A percentile compares a stretch with the other conserved stretches of the same genome.
Evolutionary conservation across 2,113 vertebrate genomes (phyloP).

Genomic region (Porphyrio hochstetteri): DNA sequence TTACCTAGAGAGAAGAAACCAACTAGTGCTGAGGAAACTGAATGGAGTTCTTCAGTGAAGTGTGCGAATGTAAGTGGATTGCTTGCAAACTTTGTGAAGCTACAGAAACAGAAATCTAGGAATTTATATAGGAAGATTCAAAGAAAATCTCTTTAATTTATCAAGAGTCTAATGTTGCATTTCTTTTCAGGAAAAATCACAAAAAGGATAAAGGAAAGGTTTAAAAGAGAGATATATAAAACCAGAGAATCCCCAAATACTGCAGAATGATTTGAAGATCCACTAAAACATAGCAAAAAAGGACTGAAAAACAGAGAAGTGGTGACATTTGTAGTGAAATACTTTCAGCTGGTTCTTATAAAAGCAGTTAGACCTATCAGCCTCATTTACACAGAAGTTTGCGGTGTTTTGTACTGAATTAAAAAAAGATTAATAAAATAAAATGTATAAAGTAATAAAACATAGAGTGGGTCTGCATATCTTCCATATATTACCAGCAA

Average conservation of each 20-base stretch:
- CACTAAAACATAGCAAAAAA: not conserved
- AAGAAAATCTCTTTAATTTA: not conserved
- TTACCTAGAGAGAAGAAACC: not conserved
- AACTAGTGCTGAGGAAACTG: not conserved
- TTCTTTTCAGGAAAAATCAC: not conserved
- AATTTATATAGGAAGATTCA: not conserved
- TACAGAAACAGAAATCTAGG: not conserved
- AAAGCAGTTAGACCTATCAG: not conserved
- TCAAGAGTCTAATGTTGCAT: not conserved
- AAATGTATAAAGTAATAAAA: not conserved
- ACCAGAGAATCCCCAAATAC: not conserved
- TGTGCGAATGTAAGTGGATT: accelerated
- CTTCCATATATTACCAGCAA: not conserved
- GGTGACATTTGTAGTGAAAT: not conserved
- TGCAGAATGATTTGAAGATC: not conserved
- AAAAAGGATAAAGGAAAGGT: not conserved
- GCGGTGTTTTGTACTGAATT: not conserved
- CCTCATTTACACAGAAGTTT: not conserved
- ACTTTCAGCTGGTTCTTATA: not conserved
- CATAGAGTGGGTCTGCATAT: not conserved
- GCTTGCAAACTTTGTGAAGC: not conserved
- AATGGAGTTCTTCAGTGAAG: not conserved
- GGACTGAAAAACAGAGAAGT: not conserved
- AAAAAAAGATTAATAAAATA: not conserved
- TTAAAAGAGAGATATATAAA: not conserved